These are phyloP conservation scores for Archocentrus centrarchus DNA, from an alignment of 2,113 vertebrate genomes.

Conservation along the genomic window DNA sequence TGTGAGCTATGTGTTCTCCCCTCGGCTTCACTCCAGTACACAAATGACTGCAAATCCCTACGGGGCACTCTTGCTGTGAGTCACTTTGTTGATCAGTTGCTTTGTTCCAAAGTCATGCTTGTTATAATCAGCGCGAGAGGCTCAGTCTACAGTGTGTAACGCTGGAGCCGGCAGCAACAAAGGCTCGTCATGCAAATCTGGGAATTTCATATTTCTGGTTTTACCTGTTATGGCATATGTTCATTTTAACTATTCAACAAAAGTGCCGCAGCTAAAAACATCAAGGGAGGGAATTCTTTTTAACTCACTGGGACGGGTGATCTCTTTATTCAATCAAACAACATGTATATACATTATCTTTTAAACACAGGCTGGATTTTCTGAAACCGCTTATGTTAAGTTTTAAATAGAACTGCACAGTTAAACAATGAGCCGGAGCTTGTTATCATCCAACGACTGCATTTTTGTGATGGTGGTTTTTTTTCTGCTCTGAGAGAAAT, in stretches of 20 bases:
- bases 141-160: background rate
- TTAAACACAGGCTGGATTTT: background rate
- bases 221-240: background rate
- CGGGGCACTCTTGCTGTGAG: constrained; percentile 12
- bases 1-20: constrained; percentile 39
- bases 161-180: background rate
- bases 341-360: background rate
- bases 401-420: background rate
- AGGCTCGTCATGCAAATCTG: constrained; percentile 6
- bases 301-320: background rate
- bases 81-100: constrained; percentile 27
- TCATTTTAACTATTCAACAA: background rate
- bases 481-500: constrained; percentile 17
- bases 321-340: background rate
- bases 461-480: background rate
- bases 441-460: background rate
- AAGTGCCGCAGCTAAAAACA: background rate
- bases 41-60: constrained; percentile 50
- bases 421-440: background rate
- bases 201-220: constrained; percentile 19
- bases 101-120: constrained; percentile 40
- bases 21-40: constrained; percentile 27
- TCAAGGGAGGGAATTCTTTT: background rate
- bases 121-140: constrained; percentile 8
- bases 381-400: background rate